These are phyloP conservation scores for Syrmaticus mikado DNA, from an alignment of 2,113 vertebrate genomes.

Conservation along the genomic window DNA sequence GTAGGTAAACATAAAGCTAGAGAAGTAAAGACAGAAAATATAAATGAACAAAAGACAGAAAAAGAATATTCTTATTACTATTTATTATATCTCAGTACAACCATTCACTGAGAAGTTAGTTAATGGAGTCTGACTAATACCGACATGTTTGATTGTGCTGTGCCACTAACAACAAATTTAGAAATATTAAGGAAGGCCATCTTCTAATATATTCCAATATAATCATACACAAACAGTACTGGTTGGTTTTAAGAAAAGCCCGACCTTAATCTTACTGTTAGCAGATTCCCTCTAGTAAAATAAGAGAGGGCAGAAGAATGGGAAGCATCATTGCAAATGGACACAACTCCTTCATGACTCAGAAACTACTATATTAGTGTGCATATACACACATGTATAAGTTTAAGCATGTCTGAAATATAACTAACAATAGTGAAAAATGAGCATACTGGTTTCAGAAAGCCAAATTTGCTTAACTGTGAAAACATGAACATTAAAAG, in stretches of 20 bases:
- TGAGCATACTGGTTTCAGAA: not conserved
- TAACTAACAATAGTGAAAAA: not conserved
- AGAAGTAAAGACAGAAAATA: not conserved
- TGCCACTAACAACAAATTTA: not conserved
- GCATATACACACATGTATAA: not conserved
- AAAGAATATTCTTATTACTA: not conserved
- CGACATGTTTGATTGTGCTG: not conserved
- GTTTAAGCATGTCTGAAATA: not conserved
- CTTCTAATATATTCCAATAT: not conserved
- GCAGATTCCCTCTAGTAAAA: not conserved
- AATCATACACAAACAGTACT: not conserved
- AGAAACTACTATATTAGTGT: not conserved
- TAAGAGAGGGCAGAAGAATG: not conserved
- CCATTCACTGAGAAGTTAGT: not conserved
- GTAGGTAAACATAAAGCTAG: not conserved
- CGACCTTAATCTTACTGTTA: not conserved
- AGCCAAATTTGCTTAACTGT: not conserved
- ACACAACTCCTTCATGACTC: not conserved
- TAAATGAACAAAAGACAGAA: not conserved
- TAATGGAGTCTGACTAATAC: not conserved
- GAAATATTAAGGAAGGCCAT: not conserved
- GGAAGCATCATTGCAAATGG: not conserved
- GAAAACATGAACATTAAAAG: not conserved
- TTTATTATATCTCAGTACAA: not conserved
- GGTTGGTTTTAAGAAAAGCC: not conserved